These are phyloP conservation scores for Petrocephalus sullivani DNA, from an alignment of 2,797 vertebrate species.

Conservation along the genomic window DNA sequence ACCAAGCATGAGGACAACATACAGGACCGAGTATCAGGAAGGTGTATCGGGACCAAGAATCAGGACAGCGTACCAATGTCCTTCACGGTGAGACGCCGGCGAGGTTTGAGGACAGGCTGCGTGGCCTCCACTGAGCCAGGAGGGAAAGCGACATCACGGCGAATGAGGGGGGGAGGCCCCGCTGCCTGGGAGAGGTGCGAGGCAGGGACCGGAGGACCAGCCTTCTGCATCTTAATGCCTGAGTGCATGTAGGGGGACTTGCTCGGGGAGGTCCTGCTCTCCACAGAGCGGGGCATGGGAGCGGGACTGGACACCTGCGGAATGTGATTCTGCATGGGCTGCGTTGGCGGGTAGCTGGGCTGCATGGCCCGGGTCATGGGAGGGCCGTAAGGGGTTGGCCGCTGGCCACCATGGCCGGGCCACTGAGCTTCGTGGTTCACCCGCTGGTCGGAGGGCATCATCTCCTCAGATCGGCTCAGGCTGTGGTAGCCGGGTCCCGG, in stretches of 20 bases:
- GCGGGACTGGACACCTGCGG: conserved; percentile 94
- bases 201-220: conserved; percentile 87
- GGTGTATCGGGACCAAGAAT: not conserved
- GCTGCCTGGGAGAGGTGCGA: conserved; percentile 85
- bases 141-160: conserved; percentile 90
- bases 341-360: conserved; percentile 83
- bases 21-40: not conserved
- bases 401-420: conserved; percentile 80
- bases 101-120: conserved; percentile 86
- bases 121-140: conserved; percentile 89
- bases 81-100: conserved; percentile 87
- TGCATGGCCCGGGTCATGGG: conserved; percentile 86
- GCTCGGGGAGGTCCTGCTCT: conserved; percentile 90
- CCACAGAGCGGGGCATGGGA: conserved; percentile 85
- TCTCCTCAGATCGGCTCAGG: conserved; percentile 90
- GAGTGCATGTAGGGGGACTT: conserved; percentile 92
- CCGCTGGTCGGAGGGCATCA: conserved; percentile 88
- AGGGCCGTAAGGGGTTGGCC: conserved; percentile 84
- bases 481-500: conserved; percentile 84
- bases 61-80: conserved; percentile 78
- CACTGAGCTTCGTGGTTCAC: conserved; percentile 92
- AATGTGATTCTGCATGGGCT: conserved; percentile 92
- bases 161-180: conserved; percentile 84
- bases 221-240: conserved; percentile 96
- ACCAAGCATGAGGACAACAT: not conserved